Percentiles rank a stretch among this genome's conserved stretches.
Evolutionary conservation across 2,888 invertebrate genomes (phyloP).

Genomic region (Unio delphinus): DNA sequence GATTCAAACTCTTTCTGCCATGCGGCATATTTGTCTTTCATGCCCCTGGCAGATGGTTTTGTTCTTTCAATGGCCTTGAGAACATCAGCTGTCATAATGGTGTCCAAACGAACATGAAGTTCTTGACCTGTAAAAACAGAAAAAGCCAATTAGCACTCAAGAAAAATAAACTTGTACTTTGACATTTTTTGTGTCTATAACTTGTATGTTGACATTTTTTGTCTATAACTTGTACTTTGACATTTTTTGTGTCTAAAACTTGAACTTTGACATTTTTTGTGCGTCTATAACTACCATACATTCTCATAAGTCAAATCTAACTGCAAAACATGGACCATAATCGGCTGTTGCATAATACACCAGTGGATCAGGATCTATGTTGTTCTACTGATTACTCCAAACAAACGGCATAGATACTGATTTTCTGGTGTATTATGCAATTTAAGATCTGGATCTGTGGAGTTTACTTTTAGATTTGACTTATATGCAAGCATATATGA

Average conservation of each 20-base stretch:
- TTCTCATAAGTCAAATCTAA: too few species aligned
- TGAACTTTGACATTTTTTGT: not conserved
- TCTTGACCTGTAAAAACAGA: conserved; percentile 54
- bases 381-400: too few species aligned
- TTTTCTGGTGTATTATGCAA: too few species aligned
- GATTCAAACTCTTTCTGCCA: conserved; percentile 71
- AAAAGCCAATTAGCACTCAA: not conserved
- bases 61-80: conserved; percentile 66
- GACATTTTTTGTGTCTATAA: not conserved
- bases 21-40: conserved; percentile 66
- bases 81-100: conserved; percentile 69
- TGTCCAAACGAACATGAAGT: conserved; percentile 67
- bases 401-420: too few species aligned
- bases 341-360: too few species aligned
- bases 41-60: conserved; percentile 69
- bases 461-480: too few species aligned
- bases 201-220: not conserved
- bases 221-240: not conserved
- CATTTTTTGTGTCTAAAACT: not conserved
- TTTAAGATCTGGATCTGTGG: too few species aligned
- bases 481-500: too few species aligned
- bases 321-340: too few species aligned
- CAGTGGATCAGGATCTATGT: too few species aligned
- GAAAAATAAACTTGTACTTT: not conserved
- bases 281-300: not conserved